phyloP scores from a whole-genome alignment of 2,113 vertebrate species.

The Lepus europaeus region DNA sequence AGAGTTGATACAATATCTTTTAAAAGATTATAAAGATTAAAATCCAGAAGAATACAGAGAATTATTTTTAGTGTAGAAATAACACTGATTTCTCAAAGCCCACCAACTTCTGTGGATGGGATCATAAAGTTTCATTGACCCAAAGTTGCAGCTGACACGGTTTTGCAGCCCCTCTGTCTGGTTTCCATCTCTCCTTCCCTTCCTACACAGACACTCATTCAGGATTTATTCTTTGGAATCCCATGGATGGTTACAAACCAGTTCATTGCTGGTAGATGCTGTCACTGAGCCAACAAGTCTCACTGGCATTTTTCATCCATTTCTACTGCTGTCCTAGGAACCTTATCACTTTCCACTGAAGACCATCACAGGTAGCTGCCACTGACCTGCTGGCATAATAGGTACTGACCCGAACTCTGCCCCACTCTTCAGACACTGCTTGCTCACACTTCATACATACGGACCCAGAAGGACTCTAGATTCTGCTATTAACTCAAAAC shows the following conservation, averaged over 20 bases:
- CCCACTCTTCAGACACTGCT: background rate
- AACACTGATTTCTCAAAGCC: background rate
- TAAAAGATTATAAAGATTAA: background rate
- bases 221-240: background rate
- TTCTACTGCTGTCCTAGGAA: background rate
- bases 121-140: background rate
- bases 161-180: accelerated
- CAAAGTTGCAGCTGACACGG: too few relatives aligned
- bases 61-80: background rate
- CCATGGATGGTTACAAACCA: background rate
- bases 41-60: background rate
- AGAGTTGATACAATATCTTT: background rate
- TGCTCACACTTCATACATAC: too few relatives aligned
- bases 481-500: background rate
- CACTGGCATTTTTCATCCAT: background rate
- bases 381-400: background rate
- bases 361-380: too few relatives aligned
- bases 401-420: too few relatives aligned
- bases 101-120: background rate
- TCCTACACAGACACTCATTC: background rate
- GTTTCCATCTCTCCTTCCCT: accelerated
- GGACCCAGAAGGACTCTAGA: background rate
- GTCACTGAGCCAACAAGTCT: background rate
- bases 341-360: background rate
- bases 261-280: accelerated